Conservation (phyloP, 37 sponge, comb jelly and placozoan species). For the Chondrosia reniformis region DNA sequence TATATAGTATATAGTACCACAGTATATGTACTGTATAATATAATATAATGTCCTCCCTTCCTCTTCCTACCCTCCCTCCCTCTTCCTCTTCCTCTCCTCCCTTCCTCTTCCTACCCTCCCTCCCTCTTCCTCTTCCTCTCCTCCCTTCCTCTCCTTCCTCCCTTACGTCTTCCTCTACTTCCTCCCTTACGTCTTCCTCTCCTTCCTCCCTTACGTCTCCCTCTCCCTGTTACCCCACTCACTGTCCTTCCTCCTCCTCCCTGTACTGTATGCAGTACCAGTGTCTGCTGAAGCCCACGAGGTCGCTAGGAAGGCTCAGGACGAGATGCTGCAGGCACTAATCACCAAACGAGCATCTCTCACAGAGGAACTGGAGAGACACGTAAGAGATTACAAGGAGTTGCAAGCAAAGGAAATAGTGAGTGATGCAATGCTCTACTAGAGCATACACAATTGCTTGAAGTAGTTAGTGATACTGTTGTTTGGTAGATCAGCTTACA, state of each 20-base stretch:
- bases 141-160: not conserved
- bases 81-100: no score
- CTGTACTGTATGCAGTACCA: conserved; percentile 1
- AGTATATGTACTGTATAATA: no score
- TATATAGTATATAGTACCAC: no score
- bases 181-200: not conserved
- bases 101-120: no score
- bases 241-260: not conserved
- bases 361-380: conserved; percentile 41
- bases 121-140: not conserved
- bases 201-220: not conserved
- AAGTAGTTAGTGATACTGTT: no score
- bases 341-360: conserved; percentile 28
- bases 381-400: conserved; percentile 52
- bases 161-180: not conserved
- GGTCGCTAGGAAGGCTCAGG: conserved; percentile 64
- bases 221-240: not conserved
- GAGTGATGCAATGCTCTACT: no score
- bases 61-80: no score
- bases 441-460: no score
- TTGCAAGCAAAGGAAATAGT: conserved; percentile 73
- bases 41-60: no score
- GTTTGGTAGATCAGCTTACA: not conserved
- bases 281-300: conserved; percentile 60
- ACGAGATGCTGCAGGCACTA: conserved; percentile 51